These are phyloP conservation scores for Crossocerus cetratus DNA, from an alignment of 2,888 invertebrate species.

Conservation along the genomic window DNA sequence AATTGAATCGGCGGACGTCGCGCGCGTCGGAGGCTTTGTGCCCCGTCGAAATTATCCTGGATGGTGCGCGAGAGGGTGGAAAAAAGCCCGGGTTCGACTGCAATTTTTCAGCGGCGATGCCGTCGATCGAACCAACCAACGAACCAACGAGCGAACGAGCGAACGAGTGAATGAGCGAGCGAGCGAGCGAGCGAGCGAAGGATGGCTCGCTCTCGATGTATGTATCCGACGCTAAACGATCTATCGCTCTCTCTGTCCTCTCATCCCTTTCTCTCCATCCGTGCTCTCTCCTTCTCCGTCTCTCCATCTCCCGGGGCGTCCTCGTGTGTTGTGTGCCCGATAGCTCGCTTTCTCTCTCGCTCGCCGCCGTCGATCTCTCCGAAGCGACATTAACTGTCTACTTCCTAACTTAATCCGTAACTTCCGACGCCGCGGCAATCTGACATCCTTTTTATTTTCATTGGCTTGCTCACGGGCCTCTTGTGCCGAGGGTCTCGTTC, in stretches of 20 bases:
- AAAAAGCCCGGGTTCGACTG: conserved; percentile 16
- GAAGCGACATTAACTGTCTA: conserved; percentile 75
- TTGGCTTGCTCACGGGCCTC: conserved; percentile 72
- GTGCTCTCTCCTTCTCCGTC: conserved; percentile 24
- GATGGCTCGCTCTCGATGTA: conserved; percentile 7
- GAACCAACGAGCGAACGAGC: conserved; percentile 39
- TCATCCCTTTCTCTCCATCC: neutral
- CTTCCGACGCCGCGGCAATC: conserved; percentile 77
- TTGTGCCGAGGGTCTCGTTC: conserved; percentile 73
- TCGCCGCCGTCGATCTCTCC: conserved; percentile 54
- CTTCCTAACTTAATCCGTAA: conserved; percentile 77
- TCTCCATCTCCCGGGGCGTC: conserved; percentile 7
- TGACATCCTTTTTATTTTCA: conserved; percentile 78
- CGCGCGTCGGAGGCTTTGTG: neutral
- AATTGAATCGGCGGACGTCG: conserved; percentile 7
- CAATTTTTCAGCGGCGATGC: conserved; percentile 47
- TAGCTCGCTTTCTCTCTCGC: conserved; percentile 31
- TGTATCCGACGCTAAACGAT: conserved; percentile 41
- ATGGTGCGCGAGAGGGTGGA: neutral
- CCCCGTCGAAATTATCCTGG: neutral
- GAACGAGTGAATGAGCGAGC: conserved; percentile 42
- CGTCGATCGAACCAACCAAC: conserved; percentile 44
- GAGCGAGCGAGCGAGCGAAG: conserved; percentile 25
- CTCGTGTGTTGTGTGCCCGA: too few relatives aligned
- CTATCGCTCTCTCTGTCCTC: conserved; percentile 25